Base-by-base conservation (phyloP, 2,888 invertebrate species). In the Xanthostigma xanthostigma region DNA sequence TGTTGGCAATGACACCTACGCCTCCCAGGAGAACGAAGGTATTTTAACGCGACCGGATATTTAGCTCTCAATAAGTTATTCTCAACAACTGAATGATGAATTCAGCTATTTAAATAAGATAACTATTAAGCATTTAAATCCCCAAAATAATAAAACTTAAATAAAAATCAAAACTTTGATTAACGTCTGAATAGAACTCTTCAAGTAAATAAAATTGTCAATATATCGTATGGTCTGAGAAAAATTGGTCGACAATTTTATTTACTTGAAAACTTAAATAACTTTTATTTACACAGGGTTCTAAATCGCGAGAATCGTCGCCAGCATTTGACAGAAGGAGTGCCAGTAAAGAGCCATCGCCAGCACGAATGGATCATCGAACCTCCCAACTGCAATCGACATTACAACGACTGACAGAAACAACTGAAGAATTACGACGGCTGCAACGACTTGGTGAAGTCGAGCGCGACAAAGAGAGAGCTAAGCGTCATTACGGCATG, bases 251-350 rank as follows among this genome's bases (percentile, higher is more conserved):
- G n/a, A n/a, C n/a, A n/a, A n/a, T n/a, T n/a, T n/a, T n/a, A n/a
- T 50, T 11, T 36, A 49, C 27, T 39, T 34, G 34, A n/a, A n/a
- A n/a, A n/a, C n/a, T n/a, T 14, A 36, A n/a, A 43, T 42, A 45
- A 42, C 38, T 27, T 27, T 27, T 27, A 27, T 27, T 27, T 27
- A 3, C 27, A 27, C 57, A 78, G 77, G 76, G 78, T 47, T 78
- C 81, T 14, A 82, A 80, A 62, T 83, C 83, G 1, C 74, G 83
- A 48, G 83, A 84, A 56, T 76, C 76, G 13, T 83, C 83, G 9
- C 83, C 84, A n/a, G 75, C 71, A 4, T 44, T 64, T 11, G 64
- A 71, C 50, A 64, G 69, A 1, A 65, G 71, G 46, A 59, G 70
- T 2, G 57, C 61, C 69, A 72, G 58, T 71, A 72, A 61, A 67